phyloP scores from a whole-genome alignment of 2,113 vertebrate species.

The Sardina pilchardus region DNA sequence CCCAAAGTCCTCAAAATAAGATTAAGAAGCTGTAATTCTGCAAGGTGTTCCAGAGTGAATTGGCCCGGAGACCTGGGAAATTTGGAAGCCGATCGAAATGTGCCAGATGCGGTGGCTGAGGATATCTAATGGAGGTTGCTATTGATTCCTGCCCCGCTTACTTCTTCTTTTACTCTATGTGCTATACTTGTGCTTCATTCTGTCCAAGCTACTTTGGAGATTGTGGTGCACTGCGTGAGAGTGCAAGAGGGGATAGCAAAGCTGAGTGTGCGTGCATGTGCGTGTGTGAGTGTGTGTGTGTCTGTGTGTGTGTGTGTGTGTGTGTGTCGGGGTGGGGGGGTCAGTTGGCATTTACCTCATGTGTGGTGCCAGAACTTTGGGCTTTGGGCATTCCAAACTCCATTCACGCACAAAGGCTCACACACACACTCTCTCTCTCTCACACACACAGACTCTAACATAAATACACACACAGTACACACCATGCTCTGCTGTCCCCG shows the following conservation, averaged over 20 bases:
- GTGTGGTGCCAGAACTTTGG: background rate
- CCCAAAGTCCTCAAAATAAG: constrained; percentile 38
- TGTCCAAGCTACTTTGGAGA: constrained; percentile 31
- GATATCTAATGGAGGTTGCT: constrained; percentile 50
- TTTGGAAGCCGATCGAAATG: constrained; percentile 50
- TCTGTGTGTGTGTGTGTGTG: background rate
- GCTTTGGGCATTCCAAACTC: background rate
- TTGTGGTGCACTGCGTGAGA: constrained; percentile 35
- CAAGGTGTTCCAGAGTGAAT: constrained; percentile 58
- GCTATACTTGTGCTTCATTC: constrained; percentile 41
- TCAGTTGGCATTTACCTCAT: constrained; percentile 50
- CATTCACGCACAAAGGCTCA: constrained; percentile 31
- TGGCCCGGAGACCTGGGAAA: constrained; percentile 52
- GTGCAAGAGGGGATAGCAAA: constrained; percentile 19
- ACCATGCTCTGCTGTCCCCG: constrained; percentile 29
- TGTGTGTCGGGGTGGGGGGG: background rate
- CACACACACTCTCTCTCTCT: background rate
- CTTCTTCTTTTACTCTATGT: constrained; percentile 15
- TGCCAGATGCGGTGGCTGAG: constrained; percentile 46
- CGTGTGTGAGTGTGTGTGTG: background rate
- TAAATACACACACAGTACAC: constrained; percentile 19
- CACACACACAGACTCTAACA: constrained; percentile 34
- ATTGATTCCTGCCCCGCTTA: constrained; percentile 56
- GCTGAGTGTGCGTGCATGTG: background rate
- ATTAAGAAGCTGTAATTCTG: constrained; percentile 63